Percentiles rank a stretch among this genome's conserved stretches.
Conservation (phyloP, 2,113 vertebrate species). For the Saccopteryx bilineata region DNA sequence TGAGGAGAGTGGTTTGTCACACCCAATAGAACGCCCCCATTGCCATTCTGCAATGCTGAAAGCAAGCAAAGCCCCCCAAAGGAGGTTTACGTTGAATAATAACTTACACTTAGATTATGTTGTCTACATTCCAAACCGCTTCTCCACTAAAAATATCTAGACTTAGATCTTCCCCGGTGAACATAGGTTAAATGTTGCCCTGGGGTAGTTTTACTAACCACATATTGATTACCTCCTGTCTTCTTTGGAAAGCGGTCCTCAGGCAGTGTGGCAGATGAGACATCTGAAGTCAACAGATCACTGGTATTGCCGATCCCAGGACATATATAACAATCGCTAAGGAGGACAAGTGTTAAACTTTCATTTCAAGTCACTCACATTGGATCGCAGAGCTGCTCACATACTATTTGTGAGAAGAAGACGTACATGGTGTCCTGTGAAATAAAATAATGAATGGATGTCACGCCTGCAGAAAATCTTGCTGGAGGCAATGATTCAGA, state of each 20-base stretch:
- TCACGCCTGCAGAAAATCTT: neutral
- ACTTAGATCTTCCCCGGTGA: neutral
- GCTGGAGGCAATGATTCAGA: neutral
- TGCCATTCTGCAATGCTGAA: neutral
- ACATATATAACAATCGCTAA: neutral
- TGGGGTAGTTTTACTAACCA: neutral
- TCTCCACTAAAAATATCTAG: neutral
- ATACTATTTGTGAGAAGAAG: neutral
- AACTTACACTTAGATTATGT: neutral
- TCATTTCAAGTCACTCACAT: neutral
- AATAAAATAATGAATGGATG: neutral
- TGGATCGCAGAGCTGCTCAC: neutral
- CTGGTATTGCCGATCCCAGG: neutral
- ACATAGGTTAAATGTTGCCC: no score
- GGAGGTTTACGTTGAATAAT: neutral
- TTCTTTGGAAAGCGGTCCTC: neutral
- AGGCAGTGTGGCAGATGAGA: neutral
- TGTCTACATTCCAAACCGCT: neutral
- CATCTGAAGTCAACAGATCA: neutral
- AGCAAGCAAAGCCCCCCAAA: neutral
- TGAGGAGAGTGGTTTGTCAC: neutral
- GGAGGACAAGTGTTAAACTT: neutral
- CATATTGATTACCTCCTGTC: neutral
- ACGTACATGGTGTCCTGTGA: neutral
- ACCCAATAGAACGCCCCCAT: neutral